Conservation (phyloP, 92 coral and sea anemone species). For the Bergia puertoricense region DNA sequence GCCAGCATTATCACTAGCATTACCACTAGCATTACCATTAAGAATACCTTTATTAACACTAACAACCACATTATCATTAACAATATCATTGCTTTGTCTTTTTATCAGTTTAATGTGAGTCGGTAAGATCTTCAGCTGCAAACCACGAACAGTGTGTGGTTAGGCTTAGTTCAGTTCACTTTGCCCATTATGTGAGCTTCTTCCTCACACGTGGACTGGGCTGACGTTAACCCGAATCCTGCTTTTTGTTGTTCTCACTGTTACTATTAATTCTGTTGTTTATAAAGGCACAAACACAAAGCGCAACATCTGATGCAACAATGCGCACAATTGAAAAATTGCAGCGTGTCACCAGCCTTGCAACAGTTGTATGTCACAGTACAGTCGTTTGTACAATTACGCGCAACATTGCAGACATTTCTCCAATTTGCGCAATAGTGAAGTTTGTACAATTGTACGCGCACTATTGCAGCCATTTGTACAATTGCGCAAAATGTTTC, state of each 20-base stretch:
- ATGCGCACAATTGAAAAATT: not conserved
- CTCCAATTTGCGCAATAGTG: too few relatives aligned
- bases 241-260: too few relatives aligned
- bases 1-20: too few relatives aligned
- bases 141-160: not conserved
- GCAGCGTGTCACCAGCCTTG: not conserved
- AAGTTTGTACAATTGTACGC: too few relatives aligned
- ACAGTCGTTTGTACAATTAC: not conserved
- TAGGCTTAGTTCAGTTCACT: not conserved
- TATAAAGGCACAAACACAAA: not conserved
- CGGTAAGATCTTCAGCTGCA: not conserved
- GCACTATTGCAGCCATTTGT: too few relatives aligned
- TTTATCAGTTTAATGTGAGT: too few relatives aligned
- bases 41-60: too few relatives aligned
- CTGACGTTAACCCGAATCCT: not conserved
- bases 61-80: too few relatives aligned
- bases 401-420: not conserved
- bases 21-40: too few relatives aligned
- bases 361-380: not conserved
- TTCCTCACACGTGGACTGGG: not conserved
- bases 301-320: not conserved
- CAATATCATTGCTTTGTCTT: too few relatives aligned
- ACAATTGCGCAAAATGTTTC: not conserved
- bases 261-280: too few relatives aligned
- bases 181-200: not conserved